Conservation (phyloP, 35 echinoderm and acorn worm species). For the Apostichopus japonicus region DNA sequence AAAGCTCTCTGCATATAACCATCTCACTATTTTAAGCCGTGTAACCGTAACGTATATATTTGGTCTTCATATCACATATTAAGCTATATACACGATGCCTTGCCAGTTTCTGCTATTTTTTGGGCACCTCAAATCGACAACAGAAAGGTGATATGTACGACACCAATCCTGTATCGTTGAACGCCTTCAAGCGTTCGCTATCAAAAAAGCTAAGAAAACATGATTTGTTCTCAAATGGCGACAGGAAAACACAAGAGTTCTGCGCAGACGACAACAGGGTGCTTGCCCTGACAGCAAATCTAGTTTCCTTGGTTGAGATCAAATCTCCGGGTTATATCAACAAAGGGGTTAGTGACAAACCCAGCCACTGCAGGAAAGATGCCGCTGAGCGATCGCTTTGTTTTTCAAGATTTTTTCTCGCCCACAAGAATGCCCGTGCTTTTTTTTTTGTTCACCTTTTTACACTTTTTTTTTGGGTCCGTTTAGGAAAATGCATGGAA, state of each 20-base stretch:
- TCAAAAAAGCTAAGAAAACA: conserved; percentile 59
- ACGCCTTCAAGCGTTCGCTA: conserved; percentile 39
- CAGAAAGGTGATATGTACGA: conserved; percentile 22
- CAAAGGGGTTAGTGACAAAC: conserved; percentile 52
- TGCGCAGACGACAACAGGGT: conserved; percentile 13
- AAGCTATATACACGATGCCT: no score
- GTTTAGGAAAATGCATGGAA: no score
- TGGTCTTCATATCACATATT: no score
- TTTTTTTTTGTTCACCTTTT: background rate
- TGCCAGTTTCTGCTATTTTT: background rate
- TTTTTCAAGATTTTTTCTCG: conserved; percentile 17
- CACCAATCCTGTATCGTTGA: conserved; percentile 19
- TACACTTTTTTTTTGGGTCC: no score
- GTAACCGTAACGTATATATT: no score
- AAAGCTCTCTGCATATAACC: no score
- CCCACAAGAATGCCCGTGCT: conserved; percentile 21
- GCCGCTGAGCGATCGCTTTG: conserved; percentile 24
- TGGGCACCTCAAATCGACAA: background rate
- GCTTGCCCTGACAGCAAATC: conserved; percentile 30
- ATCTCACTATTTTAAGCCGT: no score
- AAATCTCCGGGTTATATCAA: conserved; percentile 61
- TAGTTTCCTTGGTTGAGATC: conserved; percentile 42
- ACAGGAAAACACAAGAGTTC: conserved; percentile 17
- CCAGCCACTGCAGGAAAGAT: conserved; percentile 19
- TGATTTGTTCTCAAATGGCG: conserved; percentile 59